Conservation (phyloP, 1,140 invertebrate genomes). For the Drosophila azteca region DNA sequence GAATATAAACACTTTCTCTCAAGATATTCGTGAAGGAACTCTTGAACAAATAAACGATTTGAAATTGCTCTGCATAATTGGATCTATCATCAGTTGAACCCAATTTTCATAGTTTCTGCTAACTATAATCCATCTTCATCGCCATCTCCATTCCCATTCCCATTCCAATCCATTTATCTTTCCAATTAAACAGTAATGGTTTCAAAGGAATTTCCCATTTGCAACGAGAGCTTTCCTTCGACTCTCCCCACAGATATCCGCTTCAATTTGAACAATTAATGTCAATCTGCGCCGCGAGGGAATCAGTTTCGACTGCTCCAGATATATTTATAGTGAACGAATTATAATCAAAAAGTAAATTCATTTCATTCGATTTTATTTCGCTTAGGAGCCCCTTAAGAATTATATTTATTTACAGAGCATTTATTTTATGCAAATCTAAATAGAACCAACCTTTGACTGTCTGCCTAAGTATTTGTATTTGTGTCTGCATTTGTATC, state of each 20-base stretch:
- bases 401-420: constrained; percentile 40
- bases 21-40: too few relatives aligned
- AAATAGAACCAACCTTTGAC: constrained; percentile 48
- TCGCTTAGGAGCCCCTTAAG: background rate
- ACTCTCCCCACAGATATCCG: constrained; percentile 21
- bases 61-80: too few relatives aligned
- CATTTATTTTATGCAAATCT: constrained; percentile 58
- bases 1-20: too few relatives aligned
- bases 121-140: background rate
- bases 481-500: background rate
- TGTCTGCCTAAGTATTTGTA: background rate
- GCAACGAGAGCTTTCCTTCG: too few relatives aligned
- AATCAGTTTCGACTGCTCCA: constrained; percentile 56
- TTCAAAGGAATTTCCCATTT: constrained; percentile 26
- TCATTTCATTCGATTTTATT: constrained; percentile 61
- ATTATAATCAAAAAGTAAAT: constrained; percentile 55
- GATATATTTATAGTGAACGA: constrained; percentile 37
- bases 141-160: too few relatives aligned
- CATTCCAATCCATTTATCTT: background rate
- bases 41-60: too few relatives aligned
- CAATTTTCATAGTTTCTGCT: constrained; percentile 10
- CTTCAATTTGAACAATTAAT: constrained; percentile 76
- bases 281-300: constrained; percentile 56
- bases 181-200: constrained; percentile 24
- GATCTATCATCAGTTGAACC: constrained; percentile 16